phyloP scores from a whole-genome alignment of 1,140 invertebrate genomes.

The Palaemon carinicauda region DNA sequence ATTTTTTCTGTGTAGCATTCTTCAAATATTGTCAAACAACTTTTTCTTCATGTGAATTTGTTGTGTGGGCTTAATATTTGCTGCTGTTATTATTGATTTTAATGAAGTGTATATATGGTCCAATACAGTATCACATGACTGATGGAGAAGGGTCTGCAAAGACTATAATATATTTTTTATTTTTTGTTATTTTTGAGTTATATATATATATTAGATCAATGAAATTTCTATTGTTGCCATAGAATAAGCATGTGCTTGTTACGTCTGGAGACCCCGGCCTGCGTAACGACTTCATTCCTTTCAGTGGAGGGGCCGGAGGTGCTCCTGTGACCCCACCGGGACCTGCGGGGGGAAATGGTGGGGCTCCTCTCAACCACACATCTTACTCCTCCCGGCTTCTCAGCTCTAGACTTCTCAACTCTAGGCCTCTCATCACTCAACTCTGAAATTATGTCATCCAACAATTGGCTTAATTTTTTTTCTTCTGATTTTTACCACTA shows the following conservation, averaged over 20 bases:
- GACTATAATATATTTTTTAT: too few relatives aligned
- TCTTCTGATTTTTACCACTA: conserved; percentile 6
- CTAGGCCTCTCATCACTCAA: conserved; percentile 18
- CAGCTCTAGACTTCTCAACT: conserved; percentile 9
- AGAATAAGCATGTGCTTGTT: not conserved
- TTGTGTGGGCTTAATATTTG: too few relatives aligned
- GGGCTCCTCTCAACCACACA: not conserved
- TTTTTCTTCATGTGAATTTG: too few relatives aligned
- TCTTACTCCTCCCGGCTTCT: conserved; percentile 5
- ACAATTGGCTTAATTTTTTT: conserved; percentile 3
- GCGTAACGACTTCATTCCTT: conserved; percentile 29
- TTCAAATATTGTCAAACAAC: too few relatives aligned
- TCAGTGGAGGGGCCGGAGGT: conserved; percentile 32
- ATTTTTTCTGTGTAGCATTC: too few relatives aligned
- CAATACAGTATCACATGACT: too few relatives aligned
- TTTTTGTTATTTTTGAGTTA: not conserved
- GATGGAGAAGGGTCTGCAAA: too few relatives aligned
- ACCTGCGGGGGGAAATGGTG: conserved; percentile 17
- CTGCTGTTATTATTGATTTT: too few relatives aligned
- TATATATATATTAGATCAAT: not conserved
- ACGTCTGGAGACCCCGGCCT: not conserved
- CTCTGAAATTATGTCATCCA: conserved; percentile 21
- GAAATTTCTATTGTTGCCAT: not conserved
- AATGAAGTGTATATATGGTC: too few relatives aligned
- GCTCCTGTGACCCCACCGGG: conserved; percentile 30